These are phyloP conservation scores for Silvanus unidentatus DNA, from an alignment of 2,888 invertebrate species.

Conservation along the genomic window DNA sequence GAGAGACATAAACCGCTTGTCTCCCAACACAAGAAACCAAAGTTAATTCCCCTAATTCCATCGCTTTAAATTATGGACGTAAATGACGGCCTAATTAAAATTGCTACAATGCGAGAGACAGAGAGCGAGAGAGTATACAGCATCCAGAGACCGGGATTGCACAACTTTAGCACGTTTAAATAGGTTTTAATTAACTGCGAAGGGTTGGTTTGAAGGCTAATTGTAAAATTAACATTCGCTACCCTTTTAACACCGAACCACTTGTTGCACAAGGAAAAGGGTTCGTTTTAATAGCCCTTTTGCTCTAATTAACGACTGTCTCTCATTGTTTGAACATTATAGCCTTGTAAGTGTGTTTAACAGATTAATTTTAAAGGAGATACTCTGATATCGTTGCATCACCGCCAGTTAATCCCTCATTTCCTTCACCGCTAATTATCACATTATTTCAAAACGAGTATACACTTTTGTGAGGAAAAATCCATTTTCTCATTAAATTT, in stretches of 20 bases:
- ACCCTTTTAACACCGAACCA: slow-evolving; percentile 28
- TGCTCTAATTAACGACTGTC: slow-evolving; percentile 34
- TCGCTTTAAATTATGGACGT: slow-evolving; percentile 15
- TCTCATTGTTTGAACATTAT: slow-evolving; percentile 29
- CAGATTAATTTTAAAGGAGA: no score
- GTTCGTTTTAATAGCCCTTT: slow-evolving; percentile 29
- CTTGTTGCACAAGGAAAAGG: slow-evolving; percentile 35
- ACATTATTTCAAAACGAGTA: no score
- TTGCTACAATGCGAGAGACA: slow-evolving; percentile 10
- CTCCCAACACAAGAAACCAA: slow-evolving; percentile 1
- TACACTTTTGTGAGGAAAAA: no score
- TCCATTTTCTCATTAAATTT: no score
- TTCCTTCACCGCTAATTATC: no score
- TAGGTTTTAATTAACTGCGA: slow-evolving; percentile 36
- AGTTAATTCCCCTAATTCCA: slow-evolving; percentile 18
- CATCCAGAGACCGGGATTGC: slow-evolving; percentile 20
- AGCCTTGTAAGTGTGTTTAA: no score
- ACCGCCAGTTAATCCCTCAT: no score
- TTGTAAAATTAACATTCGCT: slow-evolving; percentile 36
- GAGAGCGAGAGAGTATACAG: not conserved
- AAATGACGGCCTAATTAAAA: slow-evolving; percentile 20
- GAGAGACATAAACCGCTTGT: not conserved
- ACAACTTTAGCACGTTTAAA: slow-evolving; percentile 28
- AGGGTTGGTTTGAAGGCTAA: slow-evolving; percentile 30
- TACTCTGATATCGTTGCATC: no score